Base-by-base conservation (phyloP, 1,140 invertebrate species). In the Sarcophaga peregrina region DNA sequence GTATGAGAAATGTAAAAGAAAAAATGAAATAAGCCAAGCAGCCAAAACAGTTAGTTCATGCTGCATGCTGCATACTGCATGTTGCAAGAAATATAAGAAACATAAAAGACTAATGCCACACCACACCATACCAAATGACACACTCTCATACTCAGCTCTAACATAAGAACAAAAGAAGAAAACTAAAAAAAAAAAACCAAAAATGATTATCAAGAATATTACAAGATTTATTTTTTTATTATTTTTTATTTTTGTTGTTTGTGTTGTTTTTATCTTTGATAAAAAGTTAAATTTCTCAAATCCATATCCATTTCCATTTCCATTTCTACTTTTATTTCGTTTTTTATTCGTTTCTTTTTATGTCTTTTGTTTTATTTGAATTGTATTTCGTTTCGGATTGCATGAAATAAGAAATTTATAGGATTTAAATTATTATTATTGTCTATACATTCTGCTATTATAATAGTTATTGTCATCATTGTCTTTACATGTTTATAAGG, bases 131-230 rank as follows among this genome's bases (percentile, higher is more conserved):
- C 25, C 25, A 37, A 1, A 37, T 4, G 4, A 37, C 25, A 37
- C 25, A 37, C 1, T 37, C 4, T 37, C 25, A 37, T 37, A 37
- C 1, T 37, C 25, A 58, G 13, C 54, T n/a, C n/a, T n/a, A n/a
- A n/a, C 20, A 20, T 68, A 68, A 68, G 62, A 68, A 68, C n/a
- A 68, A 68, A 68, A 68, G 62, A 68, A 37, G 62, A 68, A 37
- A 37, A 68, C 20, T 37, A 37, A 68, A 20, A 25, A 20, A 58
- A 68, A 68, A 68, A n/a, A n/a, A n/a, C n/a, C n/a, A n/a, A n/a
- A n/a, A n/a, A n/a, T n/a, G 62, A 68, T 68, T 68, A 68, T 68
- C 62, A 68, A 68, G 62, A 20, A 68, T 68, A 20, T 68, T 68
- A 68, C 20, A 68, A 68, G 62, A 68, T 68, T 68, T 68, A 68